Evolutionary conservation across 2,888 invertebrate genomes (phyloP).

Genomic region (Microchrysa polita): DNA sequence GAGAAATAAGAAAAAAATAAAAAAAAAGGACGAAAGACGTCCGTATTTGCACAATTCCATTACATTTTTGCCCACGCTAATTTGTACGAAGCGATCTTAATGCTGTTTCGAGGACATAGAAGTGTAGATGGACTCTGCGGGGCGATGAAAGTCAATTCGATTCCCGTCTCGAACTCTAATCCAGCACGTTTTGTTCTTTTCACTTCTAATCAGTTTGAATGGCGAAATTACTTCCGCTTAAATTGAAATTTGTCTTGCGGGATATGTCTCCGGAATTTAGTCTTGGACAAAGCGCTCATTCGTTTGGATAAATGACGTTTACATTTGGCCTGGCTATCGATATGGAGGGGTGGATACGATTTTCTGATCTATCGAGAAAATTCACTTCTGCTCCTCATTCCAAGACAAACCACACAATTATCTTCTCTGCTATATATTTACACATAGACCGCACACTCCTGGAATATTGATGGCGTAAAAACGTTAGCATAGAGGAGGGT

Average conservation of each 20-base stretch:
- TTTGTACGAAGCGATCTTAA: not conserved
- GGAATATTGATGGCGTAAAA: slow-evolving; percentile 4
- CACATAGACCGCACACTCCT: not conserved
- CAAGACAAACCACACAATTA: not conserved
- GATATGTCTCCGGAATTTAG: not conserved
- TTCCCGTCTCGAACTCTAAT: too few species aligned
- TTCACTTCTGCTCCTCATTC: not conserved
- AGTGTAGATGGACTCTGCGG: too few species aligned
- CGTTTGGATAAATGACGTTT: not conserved
- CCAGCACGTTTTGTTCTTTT: not conserved
- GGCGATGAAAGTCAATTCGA: not conserved
- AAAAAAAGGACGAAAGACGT: too few species aligned
- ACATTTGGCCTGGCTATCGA: not conserved
- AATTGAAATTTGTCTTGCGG: slow-evolving; percentile 21
- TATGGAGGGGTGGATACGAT: not conserved
- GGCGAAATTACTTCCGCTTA: slow-evolving; percentile 19
- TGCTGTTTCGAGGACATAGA: too few species aligned
- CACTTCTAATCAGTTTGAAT: not conserved
- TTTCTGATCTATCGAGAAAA: not conserved
- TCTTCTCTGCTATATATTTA: not conserved
- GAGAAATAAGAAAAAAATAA: too few species aligned
- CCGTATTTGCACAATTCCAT: not conserved
- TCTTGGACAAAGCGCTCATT: not conserved
- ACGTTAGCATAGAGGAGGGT: not conserved
- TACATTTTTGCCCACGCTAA: not conserved